These are phyloP conservation scores for Lasioglossum morio DNA, from an alignment of 2,888 invertebrate genomes.

Conservation along the genomic window DNA sequence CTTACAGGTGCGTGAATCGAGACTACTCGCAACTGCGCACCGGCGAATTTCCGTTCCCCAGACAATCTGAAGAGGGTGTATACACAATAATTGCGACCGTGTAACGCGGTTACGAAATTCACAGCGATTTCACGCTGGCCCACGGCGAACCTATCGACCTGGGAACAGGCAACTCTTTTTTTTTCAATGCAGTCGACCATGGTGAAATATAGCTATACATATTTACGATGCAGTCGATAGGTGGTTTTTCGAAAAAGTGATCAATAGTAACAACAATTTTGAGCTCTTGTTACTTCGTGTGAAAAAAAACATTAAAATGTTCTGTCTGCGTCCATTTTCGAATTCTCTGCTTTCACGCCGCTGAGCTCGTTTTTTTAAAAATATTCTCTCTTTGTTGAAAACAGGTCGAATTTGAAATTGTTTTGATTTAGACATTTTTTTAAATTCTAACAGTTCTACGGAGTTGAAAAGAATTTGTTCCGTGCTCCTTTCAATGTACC, in stretches of 20 bases:
- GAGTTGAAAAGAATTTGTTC: no score
- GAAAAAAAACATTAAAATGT: no score
- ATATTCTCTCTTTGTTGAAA: no score
- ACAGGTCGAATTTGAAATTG: no score
- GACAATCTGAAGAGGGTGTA: conserved; percentile 1
- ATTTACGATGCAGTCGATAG: neutral
- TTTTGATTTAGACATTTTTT: no score
- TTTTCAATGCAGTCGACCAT: neutral
- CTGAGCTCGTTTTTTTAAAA: no score
- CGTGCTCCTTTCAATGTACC: no score
- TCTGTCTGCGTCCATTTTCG: no score
- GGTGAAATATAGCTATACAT: neutral
- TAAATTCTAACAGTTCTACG: no score
- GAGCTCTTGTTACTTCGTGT: no score
- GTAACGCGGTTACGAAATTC: conserved; percentile 8
- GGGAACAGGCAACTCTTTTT: neutral
- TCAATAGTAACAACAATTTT: neutral
- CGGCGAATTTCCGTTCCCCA: conserved; percentile 6
- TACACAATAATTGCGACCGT: conserved; percentile 14
- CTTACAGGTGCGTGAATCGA: conserved; percentile 32
- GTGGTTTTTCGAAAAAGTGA: neutral
- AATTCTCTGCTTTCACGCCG: no score
- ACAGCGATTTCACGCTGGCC: conserved; percentile 1
- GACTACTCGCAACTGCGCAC: neutral
- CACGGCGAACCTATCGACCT: neutral